Conservation (phyloP, 2,797 vertebrate species). For the Aselliscus stoliczkanus region DNA sequence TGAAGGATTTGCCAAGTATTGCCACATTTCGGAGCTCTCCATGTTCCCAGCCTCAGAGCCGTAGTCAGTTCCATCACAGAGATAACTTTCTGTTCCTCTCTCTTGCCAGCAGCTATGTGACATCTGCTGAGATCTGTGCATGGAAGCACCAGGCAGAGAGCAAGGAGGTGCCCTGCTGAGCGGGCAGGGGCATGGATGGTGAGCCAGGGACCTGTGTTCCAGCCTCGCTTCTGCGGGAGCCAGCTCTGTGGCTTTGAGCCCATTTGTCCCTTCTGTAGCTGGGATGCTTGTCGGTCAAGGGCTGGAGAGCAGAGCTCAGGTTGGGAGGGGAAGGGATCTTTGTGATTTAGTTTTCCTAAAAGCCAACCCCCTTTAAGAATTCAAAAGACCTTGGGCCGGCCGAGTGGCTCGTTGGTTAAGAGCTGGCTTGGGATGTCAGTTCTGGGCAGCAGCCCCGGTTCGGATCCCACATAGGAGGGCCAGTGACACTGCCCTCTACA, state of each 20-base stretch:
- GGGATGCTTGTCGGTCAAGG: not conserved
- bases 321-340: not conserved
- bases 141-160: not conserved
- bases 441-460: too few relatives aligned
- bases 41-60: not conserved
- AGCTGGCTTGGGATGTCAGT: too few relatives aligned
- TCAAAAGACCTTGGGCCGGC: conserved; percentile 27
- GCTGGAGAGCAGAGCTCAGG: not conserved
- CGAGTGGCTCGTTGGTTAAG: too few relatives aligned
- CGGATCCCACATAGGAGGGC: too few relatives aligned
- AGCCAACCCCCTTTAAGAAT: not conserved
- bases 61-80: not conserved
- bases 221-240: not conserved
- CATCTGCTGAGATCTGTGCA: not conserved
- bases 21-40: conserved; percentile 17
- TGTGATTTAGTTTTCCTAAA: not conserved
- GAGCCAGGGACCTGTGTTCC: not conserved
- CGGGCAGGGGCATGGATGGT: not conserved
- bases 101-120: not conserved
- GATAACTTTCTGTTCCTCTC: not conserved
- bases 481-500: too few relatives aligned
- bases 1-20: conserved; percentile 12
- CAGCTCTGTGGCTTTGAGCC: not conserved
- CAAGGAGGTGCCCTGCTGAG: not conserved
- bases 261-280: too few relatives aligned